Percentiles rank a stretch among this genome's conserved stretches.
phyloP scores from a whole-genome alignment of 2,888 invertebrate species.

The Aleiodes testaceus region DNA sequence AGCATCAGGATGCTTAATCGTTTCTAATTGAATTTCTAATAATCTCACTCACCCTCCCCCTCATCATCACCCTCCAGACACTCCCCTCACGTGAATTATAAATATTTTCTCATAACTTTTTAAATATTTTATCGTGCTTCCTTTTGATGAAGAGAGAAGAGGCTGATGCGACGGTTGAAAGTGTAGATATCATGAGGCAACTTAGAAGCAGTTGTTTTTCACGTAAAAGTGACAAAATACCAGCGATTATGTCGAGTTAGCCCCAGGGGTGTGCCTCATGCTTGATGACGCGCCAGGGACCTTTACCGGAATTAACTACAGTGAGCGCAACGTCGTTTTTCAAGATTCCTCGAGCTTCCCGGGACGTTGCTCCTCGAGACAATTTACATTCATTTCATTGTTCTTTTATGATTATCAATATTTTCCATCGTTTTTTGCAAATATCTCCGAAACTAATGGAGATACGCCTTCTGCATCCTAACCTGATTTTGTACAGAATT shows the following conservation, averaged over 20 bases:
- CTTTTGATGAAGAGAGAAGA: background rate
- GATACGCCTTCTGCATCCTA: too few species aligned
- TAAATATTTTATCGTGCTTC: background rate
- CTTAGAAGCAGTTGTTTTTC: conserved; percentile 34
- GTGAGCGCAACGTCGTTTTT: conserved; percentile 55
- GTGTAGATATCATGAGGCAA: background rate
- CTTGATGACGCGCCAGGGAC: conserved; percentile 65
- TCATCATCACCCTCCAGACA: background rate
- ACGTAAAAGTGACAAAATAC: conserved; percentile 66
- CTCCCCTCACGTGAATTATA: background rate
- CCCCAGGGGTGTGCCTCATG: conserved; percentile 56
- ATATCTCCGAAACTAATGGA: too few species aligned
- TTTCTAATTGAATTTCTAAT: conserved; percentile 56
- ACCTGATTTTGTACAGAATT: too few species aligned
- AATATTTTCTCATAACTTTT: conserved; percentile 10
- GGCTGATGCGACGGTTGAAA: background rate
- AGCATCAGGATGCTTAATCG: conserved; percentile 48
- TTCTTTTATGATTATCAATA: too few species aligned
- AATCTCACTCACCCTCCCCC: conserved; percentile 20
- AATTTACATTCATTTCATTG: background rate
- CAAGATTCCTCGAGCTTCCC: conserved; percentile 48
- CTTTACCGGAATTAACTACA: conserved; percentile 64
- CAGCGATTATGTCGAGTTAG: conserved; percentile 62
- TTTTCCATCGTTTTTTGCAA: too few species aligned
- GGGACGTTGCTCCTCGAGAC: background rate